These are phyloP conservation scores for Drosophila bocqueti DNA, from an alignment of 1,140 invertebrate genomes.

Conservation along the genomic window DNA sequence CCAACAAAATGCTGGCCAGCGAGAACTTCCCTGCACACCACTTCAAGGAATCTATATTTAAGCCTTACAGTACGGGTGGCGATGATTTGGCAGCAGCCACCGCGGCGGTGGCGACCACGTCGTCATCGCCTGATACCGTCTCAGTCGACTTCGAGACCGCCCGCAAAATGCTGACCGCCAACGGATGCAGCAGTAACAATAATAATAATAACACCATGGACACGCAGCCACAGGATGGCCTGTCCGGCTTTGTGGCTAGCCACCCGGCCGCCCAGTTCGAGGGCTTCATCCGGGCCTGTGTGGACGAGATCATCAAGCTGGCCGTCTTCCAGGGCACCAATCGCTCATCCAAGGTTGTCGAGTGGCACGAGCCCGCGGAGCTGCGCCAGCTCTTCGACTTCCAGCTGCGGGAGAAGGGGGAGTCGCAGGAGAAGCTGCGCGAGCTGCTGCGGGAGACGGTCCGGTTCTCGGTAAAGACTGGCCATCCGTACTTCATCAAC, in stretches of 20 bases:
- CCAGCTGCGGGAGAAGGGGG: conserved; percentile 86
- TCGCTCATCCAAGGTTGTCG: conserved; percentile 89
- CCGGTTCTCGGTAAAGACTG: conserved; percentile 94
- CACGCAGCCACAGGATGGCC: conserved; percentile 38
- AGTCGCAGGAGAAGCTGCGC: conserved; percentile 89
- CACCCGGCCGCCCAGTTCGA: conserved; percentile 87
- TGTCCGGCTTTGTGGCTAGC: conserved; percentile 67
- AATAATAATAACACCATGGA: conserved; percentile 28
- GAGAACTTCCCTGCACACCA: conserved; percentile 73
- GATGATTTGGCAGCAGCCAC: conserved; percentile 70
- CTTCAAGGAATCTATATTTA: conserved; percentile 84
- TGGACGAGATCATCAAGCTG: conserved; percentile 90
- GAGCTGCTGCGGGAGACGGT: conserved; percentile 89
- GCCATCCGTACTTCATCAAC: conserved; percentile 94
- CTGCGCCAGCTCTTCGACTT: conserved; percentile 89
- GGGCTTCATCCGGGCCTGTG: conserved; percentile 89
- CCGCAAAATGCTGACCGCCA: conserved; percentile 59
- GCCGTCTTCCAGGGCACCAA: conserved; percentile 91
- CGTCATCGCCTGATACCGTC: conserved; percentile 58
- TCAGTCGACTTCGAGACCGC: conserved; percentile 53
- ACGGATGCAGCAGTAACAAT: conserved; percentile 21
- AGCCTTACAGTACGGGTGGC: conserved; percentile 61
- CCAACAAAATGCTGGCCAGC: conserved; percentile 82
- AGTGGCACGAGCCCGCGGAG: conserved; percentile 90
- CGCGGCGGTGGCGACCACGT: conserved; percentile 39